Evolutionary conservation across 2,888 invertebrate genomes (phyloP), one percentile per base, ranked within the genome.

Genomic region (Rotaria sp.): DNA sequence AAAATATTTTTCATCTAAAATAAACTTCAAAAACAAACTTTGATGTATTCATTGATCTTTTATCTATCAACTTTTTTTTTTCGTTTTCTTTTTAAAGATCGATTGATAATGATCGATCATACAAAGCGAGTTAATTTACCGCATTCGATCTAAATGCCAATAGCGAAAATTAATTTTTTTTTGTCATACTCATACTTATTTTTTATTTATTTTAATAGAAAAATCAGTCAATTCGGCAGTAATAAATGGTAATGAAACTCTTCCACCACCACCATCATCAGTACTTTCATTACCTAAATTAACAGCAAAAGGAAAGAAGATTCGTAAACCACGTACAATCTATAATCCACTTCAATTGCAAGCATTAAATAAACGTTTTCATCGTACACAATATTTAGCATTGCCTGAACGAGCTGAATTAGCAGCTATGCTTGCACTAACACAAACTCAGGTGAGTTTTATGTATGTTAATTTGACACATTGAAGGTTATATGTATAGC

Each of bases 401-500:
- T 67, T 67, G n/a, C 59, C 59, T 67, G 59, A 67, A 5, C 59
- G 59, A 67, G 59, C 59, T 15, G 59, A 67, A 67, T 35, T 67
- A 67, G 59, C 59, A 67, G 59, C 35, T 30, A 67, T 35, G 30
- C 59, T 67, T 67, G 59, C 30, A 35, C 30, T 67, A 67, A 67
- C 59, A 67, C 59, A 67, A 67, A 67, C 59, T 67, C 59, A 67
- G 59, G 59, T 35, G 30, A 67, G 59, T 67, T 67, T 67, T 67
- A 67, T 67, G 15, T 35, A 30, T 67, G 59, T 67, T 67, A 1
- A 67, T 30, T 67, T 67, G 59, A 67, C 59, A 67, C 59, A 30
- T 67, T 67, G 59, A 67, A 35, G 59, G 59, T 67, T 15, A 67
- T 30, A 67, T 67, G 59, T 67, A 67, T 67, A 30, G 59, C 59